Evolutionary conservation across 2,113 vertebrate species (phyloP).

Genomic region (Forbesichthys papilliferus): DNA sequence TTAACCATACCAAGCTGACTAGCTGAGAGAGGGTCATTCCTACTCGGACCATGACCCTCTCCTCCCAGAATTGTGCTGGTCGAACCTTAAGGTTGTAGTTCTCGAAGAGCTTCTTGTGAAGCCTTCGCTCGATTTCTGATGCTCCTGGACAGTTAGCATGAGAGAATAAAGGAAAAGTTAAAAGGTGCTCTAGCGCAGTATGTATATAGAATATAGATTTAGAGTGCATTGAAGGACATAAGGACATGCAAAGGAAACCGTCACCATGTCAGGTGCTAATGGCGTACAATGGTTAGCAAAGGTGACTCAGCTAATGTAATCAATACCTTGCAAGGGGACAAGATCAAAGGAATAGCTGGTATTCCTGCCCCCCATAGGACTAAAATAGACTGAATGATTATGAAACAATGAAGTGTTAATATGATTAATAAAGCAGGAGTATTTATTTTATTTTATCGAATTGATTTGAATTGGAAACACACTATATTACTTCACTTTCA

Average conservation of each 20-base stretch:
- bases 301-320: slow-evolving; percentile 70
- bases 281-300: slow-evolving; percentile 50
- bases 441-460: background rate
- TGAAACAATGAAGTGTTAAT: slow-evolving; percentile 63
- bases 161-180: background rate
- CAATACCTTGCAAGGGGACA: slow-evolving; percentile 55
- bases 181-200: too few species aligned
- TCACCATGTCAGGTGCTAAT: slow-evolving; percentile 39
- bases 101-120: slow-evolving; percentile 79
- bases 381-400: slow-evolving; percentile 64
- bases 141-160: slow-evolving; percentile 40
- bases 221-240: slow-evolving; percentile 35
- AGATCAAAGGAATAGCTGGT: slow-evolving; percentile 62
- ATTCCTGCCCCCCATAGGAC: slow-evolving; percentile 43
- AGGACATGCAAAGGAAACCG: slow-evolving; percentile 21
- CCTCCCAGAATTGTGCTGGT: slow-evolving; percentile 75
- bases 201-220: too few species aligned
- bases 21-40: slow-evolving; percentile 88
- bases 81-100: slow-evolving; percentile 83
- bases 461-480: background rate
- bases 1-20: slow-evolving; percentile 83
- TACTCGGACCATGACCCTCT: slow-evolving; percentile 81
- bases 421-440: slow-evolving; percentile 22
- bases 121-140: slow-evolving; percentile 74
- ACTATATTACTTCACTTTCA: too few species aligned